Evolutionary conservation across 2,888 invertebrate species (phyloP).

Genomic region (Coleophora deauratella): DNA sequence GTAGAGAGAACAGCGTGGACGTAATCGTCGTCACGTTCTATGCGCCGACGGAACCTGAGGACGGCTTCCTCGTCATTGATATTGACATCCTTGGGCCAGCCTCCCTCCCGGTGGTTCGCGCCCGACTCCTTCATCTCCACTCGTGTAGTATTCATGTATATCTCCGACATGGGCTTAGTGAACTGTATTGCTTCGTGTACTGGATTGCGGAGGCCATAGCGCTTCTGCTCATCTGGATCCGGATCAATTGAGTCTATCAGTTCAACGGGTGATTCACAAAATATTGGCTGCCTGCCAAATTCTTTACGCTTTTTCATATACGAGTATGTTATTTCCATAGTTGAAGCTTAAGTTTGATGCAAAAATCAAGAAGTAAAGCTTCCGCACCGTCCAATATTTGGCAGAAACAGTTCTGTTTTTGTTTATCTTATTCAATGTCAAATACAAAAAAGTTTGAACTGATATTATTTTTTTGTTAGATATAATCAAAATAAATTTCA

Average conservation of each 20-base stretch:
- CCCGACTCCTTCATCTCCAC: constrained; percentile 66
- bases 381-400: too few relatives aligned
- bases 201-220: constrained; percentile 58
- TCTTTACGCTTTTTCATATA: constrained; percentile 53
- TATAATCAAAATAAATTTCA: too few relatives aligned
- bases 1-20: constrained; percentile 74
- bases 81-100: constrained; percentile 85
- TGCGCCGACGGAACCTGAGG: constrained; percentile 79
- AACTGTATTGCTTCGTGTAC: constrained; percentile 51
- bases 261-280: constrained; percentile 37
- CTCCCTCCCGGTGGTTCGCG: constrained; percentile 83
- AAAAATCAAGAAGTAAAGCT: too few relatives aligned
- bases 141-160: constrained; percentile 73
- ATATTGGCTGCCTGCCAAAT: constrained; percentile 60
- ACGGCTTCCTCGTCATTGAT: constrained; percentile 78
- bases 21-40: constrained; percentile 84
- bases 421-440: too few relatives aligned
- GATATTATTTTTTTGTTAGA: too few relatives aligned
- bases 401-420: too few relatives aligned
- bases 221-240: constrained; percentile 32
- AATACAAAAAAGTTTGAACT: too few relatives aligned
- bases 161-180: constrained; percentile 34
- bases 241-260: constrained; percentile 43
- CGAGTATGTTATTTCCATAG: constrained; percentile 21
- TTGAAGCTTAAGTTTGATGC: too few relatives aligned